Conservation (phyloP, 2,888 invertebrate species). For the Calliopum simillimum region DNA sequence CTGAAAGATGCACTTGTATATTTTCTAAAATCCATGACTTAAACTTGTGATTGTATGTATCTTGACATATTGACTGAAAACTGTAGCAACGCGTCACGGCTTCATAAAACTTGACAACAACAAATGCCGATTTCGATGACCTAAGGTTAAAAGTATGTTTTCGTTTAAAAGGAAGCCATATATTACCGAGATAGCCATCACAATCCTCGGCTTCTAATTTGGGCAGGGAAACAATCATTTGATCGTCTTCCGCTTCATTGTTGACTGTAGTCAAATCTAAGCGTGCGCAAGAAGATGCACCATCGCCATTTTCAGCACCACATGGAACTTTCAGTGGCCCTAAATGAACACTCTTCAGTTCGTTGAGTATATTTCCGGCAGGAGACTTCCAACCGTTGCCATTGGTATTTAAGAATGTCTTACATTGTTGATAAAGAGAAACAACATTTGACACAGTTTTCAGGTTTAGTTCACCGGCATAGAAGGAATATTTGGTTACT, state of each 20-base stretch:
- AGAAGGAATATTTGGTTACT: constrained; percentile 61
- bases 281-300: constrained; percentile 53
- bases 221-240: constrained; percentile 62
- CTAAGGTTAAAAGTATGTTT: constrained; percentile 61
- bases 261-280: constrained; percentile 52
- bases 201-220: constrained; percentile 55
- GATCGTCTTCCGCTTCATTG: constrained; percentile 49
- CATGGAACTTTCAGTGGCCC: constrained; percentile 49
- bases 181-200: constrained; percentile 55
- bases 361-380: constrained; percentile 49
- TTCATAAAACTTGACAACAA: constrained; percentile 61
- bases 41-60: constrained; percentile 57
- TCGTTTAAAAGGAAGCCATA: constrained; percentile 62
- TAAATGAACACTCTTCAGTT: constrained; percentile 48
- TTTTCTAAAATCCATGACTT: constrained; percentile 60
- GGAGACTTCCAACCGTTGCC: constrained; percentile 64
- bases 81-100: constrained; percentile 59
- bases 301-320: constrained; percentile 14
- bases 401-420: constrained; percentile 61
- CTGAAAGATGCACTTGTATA: constrained; percentile 57
- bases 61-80: constrained; percentile 55
- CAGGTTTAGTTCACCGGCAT: constrained; percentile 59
- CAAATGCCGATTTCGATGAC: constrained; percentile 54
- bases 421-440: constrained; percentile 57
- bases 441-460: constrained; percentile 54